Evolutionary conservation across 2,888 invertebrate species (phyloP).

Genomic region (Dasypolia templi): DNA sequence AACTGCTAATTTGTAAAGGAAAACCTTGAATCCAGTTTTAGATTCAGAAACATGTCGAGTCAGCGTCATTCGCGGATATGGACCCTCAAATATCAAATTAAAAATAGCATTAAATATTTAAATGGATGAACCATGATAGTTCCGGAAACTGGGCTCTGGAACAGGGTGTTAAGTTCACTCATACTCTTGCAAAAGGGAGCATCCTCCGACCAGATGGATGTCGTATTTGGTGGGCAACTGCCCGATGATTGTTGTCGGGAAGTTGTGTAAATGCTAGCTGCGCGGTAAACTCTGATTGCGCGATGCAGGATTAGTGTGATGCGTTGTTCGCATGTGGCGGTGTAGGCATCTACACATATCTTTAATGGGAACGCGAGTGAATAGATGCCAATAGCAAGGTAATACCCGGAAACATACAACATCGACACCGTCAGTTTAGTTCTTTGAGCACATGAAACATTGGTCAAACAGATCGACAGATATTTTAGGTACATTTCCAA

Average conservation of each 20-base stretch:
- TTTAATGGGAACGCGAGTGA: background rate
- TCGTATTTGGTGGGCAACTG: too few species aligned
- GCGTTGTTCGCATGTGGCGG: too few species aligned
- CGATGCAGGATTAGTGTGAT: too few species aligned
- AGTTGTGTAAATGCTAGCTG: too few species aligned
- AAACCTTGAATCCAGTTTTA: background rate
- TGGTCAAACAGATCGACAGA: background rate
- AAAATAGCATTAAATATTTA: background rate
- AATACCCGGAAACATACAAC: constrained; percentile 16
- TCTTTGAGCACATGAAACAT: background rate
- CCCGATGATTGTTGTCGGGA: too few species aligned
- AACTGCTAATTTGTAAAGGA: background rate
- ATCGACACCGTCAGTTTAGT: constrained; percentile 18
- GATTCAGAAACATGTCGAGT: background rate
- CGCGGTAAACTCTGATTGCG: too few species aligned
- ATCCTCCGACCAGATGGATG: too few species aligned
- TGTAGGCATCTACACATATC: too few species aligned
- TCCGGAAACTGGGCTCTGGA: background rate
- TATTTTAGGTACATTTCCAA: constrained; percentile 33
- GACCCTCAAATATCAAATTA: background rate
- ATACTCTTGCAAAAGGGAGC: too few species aligned
- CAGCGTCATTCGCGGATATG: background rate
- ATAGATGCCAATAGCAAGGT: background rate
- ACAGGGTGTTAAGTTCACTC: too few species aligned
- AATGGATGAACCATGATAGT: background rate